These are phyloP conservation scores for Aporrectodea caliginosa DNA, from an alignment of 1,140 invertebrate genomes.

Conservation along the genomic window DNA sequence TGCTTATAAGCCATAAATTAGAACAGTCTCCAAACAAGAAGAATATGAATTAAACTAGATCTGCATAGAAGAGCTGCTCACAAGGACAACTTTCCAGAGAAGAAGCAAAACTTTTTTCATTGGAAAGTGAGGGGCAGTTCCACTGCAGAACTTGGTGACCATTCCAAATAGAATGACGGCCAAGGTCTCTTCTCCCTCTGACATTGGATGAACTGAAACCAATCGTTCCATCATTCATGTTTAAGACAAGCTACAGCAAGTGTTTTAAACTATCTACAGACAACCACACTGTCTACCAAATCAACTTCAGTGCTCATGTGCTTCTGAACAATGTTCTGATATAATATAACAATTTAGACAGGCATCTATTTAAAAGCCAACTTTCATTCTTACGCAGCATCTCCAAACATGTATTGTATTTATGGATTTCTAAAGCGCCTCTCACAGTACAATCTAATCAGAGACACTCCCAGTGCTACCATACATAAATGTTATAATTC, in stretches of 20 bases:
- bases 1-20: too few relatives aligned
- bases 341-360: not conserved
- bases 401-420: too few relatives aligned
- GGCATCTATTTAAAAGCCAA: not conserved
- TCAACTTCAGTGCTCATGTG: not conserved
- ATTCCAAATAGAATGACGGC: slow-evolving; percentile 81
- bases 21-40: too few relatives aligned
- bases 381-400: slow-evolving; percentile 20
- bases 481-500: too few relatives aligned
- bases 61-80: too few relatives aligned
- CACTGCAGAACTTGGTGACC: slow-evolving; percentile 91
- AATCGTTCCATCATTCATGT: slow-evolving; percentile 28
- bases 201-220: slow-evolving; percentile 35
- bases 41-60: too few relatives aligned
- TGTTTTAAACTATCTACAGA: not conserved
- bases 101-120: slow-evolving; percentile 96
- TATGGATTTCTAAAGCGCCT: too few relatives aligned
- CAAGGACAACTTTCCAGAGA: slow-evolving; percentile 88
- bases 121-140: slow-evolving; percentile 88
- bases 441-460: too few relatives aligned
- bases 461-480: too few relatives aligned
- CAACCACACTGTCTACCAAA: slow-evolving; percentile 17
- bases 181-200: slow-evolving; percentile 70
- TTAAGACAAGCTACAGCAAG: not conserved
- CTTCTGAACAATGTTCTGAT: not conserved